These are phyloP conservation scores for Homalodisca vitripennis DNA, from an alignment of 1,140 invertebrate species.

Conservation along the genomic window DNA sequence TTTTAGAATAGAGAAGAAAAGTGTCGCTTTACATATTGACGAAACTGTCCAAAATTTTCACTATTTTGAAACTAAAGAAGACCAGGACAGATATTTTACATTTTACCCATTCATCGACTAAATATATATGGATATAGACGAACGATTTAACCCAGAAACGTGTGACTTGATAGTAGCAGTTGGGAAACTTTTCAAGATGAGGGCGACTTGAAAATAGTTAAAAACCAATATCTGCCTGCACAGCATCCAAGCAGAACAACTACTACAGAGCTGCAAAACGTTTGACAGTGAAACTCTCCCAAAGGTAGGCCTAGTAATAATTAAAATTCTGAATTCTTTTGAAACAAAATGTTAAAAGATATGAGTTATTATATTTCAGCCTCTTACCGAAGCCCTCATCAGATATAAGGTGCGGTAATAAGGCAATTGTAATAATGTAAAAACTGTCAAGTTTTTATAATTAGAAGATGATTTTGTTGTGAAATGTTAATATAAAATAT, in stretches of 20 bases:
- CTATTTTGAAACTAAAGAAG: not conserved
- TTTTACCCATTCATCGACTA: not conserved
- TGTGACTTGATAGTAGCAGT: not conserved
- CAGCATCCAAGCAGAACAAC: not conserved
- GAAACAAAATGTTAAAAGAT: too few species aligned
- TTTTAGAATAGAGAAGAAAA: not conserved
- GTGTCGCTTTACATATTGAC: not conserved
- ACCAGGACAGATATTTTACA: not conserved
- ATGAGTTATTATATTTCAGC: too few species aligned
- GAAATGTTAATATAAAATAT: too few species aligned
- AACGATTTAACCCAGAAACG: not conserved
- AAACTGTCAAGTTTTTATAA: too few species aligned
- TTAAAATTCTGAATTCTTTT: too few species aligned
- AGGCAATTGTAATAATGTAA: too few species aligned
- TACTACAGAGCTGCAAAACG: not conserved
- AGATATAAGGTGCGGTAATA: too few species aligned
- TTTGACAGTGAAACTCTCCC: not conserved
- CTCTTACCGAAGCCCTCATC: too few species aligned
- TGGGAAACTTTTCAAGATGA: not conserved
- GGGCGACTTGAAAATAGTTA: not conserved
- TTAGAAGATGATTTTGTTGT: too few species aligned
- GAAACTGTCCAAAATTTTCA: not conserved
- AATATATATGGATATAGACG: not conserved
- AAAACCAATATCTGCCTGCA: not conserved
- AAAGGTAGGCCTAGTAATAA: too few species aligned